Evolutionary conservation across 2,888 invertebrate genomes (phyloP).

Genomic region (Athalia rosae): DNA sequence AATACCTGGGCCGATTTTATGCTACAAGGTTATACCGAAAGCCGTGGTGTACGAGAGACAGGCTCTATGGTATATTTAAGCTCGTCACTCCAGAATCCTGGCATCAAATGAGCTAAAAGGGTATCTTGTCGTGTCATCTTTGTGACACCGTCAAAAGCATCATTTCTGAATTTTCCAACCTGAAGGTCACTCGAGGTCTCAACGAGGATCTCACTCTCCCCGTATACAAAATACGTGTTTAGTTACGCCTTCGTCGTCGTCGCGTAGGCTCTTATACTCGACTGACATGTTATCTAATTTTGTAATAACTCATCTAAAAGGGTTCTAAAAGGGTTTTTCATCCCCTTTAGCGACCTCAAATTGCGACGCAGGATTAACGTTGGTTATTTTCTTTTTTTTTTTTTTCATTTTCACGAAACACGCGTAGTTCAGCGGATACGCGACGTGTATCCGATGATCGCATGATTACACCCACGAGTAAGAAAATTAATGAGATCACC

Average conservation of each 20-base stretch:
- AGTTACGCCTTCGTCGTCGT: slow-evolving; percentile 7
- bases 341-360: neutral
- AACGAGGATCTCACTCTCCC: slow-evolving; percentile 1
- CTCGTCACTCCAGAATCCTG: neutral
- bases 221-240: neutral
- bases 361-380: slow-evolving; percentile 12
- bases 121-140: slow-evolving; percentile 30
- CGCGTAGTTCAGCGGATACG: slow-evolving; percentile 28
- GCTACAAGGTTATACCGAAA: neutral
- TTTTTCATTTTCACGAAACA: neutral
- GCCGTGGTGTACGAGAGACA: neutral
- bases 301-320: slow-evolving; percentile 43
- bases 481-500: too few species aligned
- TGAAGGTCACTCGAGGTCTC: slow-evolving; percentile 32
- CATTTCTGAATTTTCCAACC: slow-evolving; percentile 32
- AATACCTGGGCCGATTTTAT: slow-evolving; percentile 32
- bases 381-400: too few species aligned
- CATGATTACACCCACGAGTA: slow-evolving; percentile 10
- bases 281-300: slow-evolving; percentile 42
- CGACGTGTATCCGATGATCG: neutral
- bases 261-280: slow-evolving; percentile 13
- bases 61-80: neutral
- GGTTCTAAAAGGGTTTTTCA: slow-evolving; percentile 33
- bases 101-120: slow-evolving; percentile 27
- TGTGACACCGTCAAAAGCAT: slow-evolving; percentile 27